These are phyloP conservation scores for Aplysia californica DNA, from an alignment of 1,140 invertebrate species.

Conservation along the genomic window DNA sequence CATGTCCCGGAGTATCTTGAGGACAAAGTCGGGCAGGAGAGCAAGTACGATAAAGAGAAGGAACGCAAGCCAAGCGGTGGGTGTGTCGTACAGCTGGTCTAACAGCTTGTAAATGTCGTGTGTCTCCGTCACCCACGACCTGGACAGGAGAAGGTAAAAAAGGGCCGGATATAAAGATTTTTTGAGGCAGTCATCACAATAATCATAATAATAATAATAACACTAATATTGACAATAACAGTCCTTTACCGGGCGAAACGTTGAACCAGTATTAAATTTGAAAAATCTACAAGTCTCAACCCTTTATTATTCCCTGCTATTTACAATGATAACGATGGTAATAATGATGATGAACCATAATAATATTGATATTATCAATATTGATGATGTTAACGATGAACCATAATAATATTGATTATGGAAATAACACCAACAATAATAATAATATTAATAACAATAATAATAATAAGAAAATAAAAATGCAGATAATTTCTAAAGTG, in stretches of 20 bases:
- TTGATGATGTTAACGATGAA: not conserved
- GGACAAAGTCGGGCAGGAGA: conserved; percentile 73
- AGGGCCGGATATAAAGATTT: too few relatives aligned
- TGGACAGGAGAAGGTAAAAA: too few relatives aligned
- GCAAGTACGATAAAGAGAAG: conserved; percentile 71
- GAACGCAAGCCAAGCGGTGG: conserved; percentile 74
- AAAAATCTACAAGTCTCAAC: too few relatives aligned
- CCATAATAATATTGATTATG: not conserved
- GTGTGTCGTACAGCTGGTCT: conserved; percentile 71
- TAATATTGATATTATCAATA: not conserved
- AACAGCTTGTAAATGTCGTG: conserved; percentile 75
- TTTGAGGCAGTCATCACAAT: conserved; percentile 1
- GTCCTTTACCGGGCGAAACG: not conserved
- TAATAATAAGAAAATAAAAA: too few relatives aligned
- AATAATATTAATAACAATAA: too few relatives aligned
- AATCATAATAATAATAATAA: too few relatives aligned
- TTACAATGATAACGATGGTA: not conserved
- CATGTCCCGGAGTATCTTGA: conserved; percentile 46
- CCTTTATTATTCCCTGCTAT: too few relatives aligned
- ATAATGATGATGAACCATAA: not conserved
- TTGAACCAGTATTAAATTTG: too few relatives aligned
- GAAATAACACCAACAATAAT: too few relatives aligned
- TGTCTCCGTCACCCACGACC: conserved; percentile 31
- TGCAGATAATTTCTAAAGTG: too few relatives aligned
- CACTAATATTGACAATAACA: not conserved